Evolutionary conservation across 2,113 vertebrate genomes (phyloP).

Genomic region (Narcine bancroftii): DNA sequence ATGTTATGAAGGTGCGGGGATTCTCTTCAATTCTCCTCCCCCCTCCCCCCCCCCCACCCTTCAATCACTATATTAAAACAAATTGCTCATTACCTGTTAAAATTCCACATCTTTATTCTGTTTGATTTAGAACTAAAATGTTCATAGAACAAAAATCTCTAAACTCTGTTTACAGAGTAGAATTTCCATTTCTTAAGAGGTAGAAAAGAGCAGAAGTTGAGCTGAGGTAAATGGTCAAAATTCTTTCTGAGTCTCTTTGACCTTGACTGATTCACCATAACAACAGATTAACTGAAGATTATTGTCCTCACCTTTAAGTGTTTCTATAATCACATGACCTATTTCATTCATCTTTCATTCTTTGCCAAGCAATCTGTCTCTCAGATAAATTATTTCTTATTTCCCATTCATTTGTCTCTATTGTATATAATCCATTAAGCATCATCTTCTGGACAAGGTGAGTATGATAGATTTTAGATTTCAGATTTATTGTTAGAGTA

Average conservation of each 20-base stretch:
- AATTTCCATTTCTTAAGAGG: background rate
- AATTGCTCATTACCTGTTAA: background rate
- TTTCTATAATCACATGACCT: background rate
- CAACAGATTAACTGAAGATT: background rate
- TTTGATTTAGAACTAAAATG: background rate
- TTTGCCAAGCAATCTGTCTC: background rate
- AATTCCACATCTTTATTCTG: background rate
- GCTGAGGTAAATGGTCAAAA: background rate
- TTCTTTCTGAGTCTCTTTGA: background rate
- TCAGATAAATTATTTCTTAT: background rate
- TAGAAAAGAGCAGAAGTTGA: background rate
- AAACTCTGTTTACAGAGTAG: background rate
- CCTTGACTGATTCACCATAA: background rate
- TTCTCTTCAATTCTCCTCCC: too few species aligned
- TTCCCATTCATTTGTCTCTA: background rate
- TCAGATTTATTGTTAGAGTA: too few species aligned
- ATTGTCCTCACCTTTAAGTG: background rate
- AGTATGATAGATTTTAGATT: too few species aligned
- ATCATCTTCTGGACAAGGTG: background rate
- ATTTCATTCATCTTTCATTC: background rate
- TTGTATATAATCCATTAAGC: background rate
- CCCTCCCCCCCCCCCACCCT: too few species aligned
- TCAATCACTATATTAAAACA: too few species aligned
- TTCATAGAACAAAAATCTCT: background rate
- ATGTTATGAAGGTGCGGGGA: too few species aligned